A percentile compares a stretch with the other conserved stretches of the same genome.
Conservation (phyloP, 2,113 vertebrate species). For the Entelurus aequoreus region DNA sequence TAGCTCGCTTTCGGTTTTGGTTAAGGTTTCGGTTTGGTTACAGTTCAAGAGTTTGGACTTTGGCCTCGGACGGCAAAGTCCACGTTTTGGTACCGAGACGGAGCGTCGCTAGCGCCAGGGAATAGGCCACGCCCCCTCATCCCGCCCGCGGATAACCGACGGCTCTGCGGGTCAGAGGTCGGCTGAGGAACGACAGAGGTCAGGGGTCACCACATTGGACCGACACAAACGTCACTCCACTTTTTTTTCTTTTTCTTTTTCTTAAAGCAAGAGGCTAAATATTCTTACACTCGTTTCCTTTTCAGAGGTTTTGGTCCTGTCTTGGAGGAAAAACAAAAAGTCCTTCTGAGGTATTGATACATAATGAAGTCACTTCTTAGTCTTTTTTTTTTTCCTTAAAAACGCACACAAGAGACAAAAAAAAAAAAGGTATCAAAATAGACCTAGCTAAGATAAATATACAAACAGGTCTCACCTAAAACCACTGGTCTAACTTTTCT, state of each 20-base stretch:
- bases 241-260: conserved; percentile 23
- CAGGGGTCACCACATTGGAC: conserved; percentile 60
- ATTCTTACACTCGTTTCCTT: conserved; percentile 60
- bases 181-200: conserved; percentile 66
- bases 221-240: conserved; percentile 54
- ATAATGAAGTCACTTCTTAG: conserved; percentile 73
- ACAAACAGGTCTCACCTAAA: conserved; percentile 82
- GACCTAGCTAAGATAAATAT: conserved; percentile 87
- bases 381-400: conserved; percentile 77
- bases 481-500: conserved; percentile 77
- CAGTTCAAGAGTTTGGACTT: conserved; percentile 65
- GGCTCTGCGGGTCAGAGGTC: conserved; percentile 65
- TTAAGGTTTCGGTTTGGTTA: conserved; percentile 70
- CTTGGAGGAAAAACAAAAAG: conserved; percentile 66
- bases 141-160: conserved; percentile 59
- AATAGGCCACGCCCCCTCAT: conserved; percentile 41
- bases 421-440: conserved; percentile 79
- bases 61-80: conserved; percentile 63
- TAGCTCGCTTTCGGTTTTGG: conserved; percentile 65
- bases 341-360: conserved; percentile 82
- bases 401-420: conserved; percentile 81
- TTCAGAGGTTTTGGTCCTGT: conserved; percentile 80
- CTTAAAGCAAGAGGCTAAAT: conserved; percentile 78
- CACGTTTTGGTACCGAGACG: conserved; percentile 59
- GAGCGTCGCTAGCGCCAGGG: conserved; percentile 54